These are phyloP conservation scores for Oedothorax gibbosus DNA, from an alignment of 1,140 invertebrate genomes.

Conservation along the genomic window DNA sequence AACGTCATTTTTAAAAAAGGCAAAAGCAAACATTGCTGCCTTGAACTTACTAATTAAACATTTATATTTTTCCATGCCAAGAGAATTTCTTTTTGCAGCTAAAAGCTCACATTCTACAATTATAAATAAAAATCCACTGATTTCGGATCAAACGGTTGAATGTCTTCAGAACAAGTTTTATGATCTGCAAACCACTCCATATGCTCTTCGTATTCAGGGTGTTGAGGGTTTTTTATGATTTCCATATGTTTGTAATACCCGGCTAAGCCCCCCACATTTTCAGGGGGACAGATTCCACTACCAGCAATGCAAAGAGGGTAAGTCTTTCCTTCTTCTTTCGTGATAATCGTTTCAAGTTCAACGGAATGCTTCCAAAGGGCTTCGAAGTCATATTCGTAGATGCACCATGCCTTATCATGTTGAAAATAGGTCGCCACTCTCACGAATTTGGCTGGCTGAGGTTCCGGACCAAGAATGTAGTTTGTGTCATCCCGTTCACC, in stretches of 20 bases:
- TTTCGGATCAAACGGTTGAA: constrained; percentile 3
- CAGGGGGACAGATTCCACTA: constrained; percentile 16
- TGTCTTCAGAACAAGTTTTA: not conserved
- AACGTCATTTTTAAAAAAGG: too few species aligned
- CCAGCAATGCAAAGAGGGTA: constrained; percentile 20
- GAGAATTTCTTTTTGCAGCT: too few species aligned
- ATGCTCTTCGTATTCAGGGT: constrained; percentile 14
- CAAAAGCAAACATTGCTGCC: too few species aligned
- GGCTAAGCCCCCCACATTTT: constrained; percentile 7
- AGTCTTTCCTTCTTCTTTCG: not conserved
- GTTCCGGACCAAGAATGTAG: too few species aligned
- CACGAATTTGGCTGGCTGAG: too few species aligned
- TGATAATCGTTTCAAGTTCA: constrained; percentile 1
- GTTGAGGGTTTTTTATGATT: not conserved
- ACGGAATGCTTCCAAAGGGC: constrained; percentile 13
- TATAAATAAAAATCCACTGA: constrained; percentile 20
- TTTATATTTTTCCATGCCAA: too few species aligned
- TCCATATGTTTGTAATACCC: constrained; percentile 6
- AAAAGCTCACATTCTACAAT: too few species aligned
- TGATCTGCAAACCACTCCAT: not conserved
- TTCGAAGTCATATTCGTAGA: constrained; percentile 16
- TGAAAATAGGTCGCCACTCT: too few species aligned
- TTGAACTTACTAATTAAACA: too few species aligned
- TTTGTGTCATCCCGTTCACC: too few species aligned
- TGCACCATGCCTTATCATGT: not conserved